Conservation (phyloP, 1,140 invertebrate species). For the Leptestheria dahalacensis region DNA sequence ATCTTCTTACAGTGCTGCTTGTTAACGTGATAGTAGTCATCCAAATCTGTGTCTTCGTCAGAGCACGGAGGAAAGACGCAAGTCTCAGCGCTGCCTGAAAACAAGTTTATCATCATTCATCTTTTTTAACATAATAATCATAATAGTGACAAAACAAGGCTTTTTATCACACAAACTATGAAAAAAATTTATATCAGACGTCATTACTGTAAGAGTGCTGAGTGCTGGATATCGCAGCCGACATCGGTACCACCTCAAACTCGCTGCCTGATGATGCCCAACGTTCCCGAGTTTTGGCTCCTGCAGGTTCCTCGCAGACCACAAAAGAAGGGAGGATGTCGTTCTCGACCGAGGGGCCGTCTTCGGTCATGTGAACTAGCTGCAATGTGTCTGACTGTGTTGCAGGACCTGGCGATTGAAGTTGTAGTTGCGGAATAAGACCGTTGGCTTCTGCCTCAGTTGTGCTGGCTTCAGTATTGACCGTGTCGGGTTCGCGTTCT, state of each 20-base stretch:
- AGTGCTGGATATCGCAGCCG: not conserved
- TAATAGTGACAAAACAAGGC: too few species aligned
- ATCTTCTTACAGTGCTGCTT: not conserved
- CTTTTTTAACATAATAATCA: too few species aligned
- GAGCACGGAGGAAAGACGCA: not conserved
- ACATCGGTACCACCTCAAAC: not conserved
- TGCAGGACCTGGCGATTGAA: too few species aligned
- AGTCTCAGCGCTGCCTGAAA: not conserved
- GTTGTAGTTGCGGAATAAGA: too few species aligned
- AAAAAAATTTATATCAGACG: not conserved
- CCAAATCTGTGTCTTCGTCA: not conserved
- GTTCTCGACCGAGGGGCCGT: not conserved
- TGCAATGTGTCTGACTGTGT: too few species aligned
- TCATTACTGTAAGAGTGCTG: not conserved
- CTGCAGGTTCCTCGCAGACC: not conserved
- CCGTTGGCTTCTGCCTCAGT: too few species aligned
- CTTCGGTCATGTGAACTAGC: too few species aligned
- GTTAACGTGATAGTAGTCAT: not conserved
- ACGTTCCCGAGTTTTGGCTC: not conserved
- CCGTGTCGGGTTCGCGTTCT: too few species aligned
- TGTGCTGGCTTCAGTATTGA: too few species aligned
- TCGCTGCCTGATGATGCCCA: not conserved
- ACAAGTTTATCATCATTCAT: too few species aligned
- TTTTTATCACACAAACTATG: too few species aligned
- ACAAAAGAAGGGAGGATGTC: not conserved